Evolutionary conservation across 1,140 invertebrate species (phyloP).

Genomic region (Teleogryllus occipitalis): DNA sequence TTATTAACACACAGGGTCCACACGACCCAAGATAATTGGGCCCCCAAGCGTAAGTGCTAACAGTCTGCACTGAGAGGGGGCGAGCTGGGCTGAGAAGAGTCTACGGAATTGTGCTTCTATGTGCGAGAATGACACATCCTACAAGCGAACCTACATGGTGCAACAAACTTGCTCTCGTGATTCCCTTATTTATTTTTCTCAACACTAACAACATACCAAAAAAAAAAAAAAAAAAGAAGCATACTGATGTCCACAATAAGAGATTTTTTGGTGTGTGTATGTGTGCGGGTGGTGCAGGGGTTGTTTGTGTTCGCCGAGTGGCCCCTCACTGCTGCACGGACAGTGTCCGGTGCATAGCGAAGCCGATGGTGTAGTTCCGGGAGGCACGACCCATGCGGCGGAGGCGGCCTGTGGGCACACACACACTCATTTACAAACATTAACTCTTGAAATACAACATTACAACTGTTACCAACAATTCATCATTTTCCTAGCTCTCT

Average conservation of each 20-base stretch:
- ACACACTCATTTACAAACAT: neutral
- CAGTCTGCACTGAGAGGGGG: neutral
- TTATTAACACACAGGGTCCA: no score
- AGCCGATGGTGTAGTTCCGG: conserved; percentile 37
- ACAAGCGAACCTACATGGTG: neutral
- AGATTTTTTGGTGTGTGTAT: neutral
- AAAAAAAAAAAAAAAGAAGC: neutral
- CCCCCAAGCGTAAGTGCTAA: neutral
- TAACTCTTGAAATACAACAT: no score
- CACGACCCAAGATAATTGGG: no score
- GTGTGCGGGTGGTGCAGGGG: no score
- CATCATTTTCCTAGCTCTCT: no score
- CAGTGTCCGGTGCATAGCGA: conserved; percentile 31
- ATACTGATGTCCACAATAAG: neutral
- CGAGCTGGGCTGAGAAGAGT: neutral
- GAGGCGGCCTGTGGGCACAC: conserved; percentile 32
- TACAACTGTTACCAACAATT: no score
- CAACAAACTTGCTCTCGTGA: neutral
- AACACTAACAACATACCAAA: neutral
- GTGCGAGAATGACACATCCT: neutral
- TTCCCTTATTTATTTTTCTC: neutral
- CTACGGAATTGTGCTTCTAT: neutral
- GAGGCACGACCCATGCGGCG: conserved; percentile 35
- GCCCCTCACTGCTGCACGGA: conserved; percentile 14
- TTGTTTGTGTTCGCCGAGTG: neutral